Conservation (phyloP, 2,888 invertebrate species). For the Apotomis turbidana region DNA sequence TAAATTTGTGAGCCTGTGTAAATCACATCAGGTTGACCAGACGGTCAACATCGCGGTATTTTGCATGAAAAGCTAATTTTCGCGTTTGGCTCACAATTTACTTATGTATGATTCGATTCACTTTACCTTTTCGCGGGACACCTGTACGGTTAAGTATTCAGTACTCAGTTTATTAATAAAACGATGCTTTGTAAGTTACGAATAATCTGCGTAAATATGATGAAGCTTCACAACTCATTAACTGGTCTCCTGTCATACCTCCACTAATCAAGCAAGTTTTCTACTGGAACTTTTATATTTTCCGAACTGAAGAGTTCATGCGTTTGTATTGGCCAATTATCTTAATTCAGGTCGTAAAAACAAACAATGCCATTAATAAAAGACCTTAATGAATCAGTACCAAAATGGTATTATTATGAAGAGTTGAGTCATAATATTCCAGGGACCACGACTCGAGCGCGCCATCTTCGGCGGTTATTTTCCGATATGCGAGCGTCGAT, state of each 20-base stretch:
- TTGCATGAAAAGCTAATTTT: too few species aligned
- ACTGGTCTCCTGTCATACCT: background rate
- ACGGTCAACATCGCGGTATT: too few species aligned
- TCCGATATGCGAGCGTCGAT: slow-evolving; percentile 62
- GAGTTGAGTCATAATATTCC: slow-evolving; percentile 55
- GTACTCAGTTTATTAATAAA: slow-evolving; percentile 26
- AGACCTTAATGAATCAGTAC: slow-evolving; percentile 11
- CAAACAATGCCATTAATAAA: slow-evolving; percentile 18
- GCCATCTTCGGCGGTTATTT: slow-evolving; percentile 41
- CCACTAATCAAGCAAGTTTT: slow-evolving; percentile 9
- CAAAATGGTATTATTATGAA: slow-evolving; percentile 30
- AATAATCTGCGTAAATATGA: slow-evolving; percentile 21
- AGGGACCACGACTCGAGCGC: slow-evolving; percentile 5
- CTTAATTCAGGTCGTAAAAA: slow-evolving; percentile 9
- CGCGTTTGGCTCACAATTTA: too few species aligned
- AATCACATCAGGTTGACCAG: too few species aligned
- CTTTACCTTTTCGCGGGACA: too few species aligned
- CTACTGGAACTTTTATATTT: slow-evolving; percentile 23
- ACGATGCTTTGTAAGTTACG: slow-evolving; percentile 3
- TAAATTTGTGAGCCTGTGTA: too few species aligned
- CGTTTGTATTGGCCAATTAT: background rate
- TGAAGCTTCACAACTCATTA: slow-evolving; percentile 18
- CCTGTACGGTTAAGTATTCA: background rate
- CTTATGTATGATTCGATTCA: too few species aligned
- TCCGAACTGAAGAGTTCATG: background rate